Base-by-base conservation (phyloP, 2,888 invertebrate species). In the Agrilus cyanescens region DNA sequence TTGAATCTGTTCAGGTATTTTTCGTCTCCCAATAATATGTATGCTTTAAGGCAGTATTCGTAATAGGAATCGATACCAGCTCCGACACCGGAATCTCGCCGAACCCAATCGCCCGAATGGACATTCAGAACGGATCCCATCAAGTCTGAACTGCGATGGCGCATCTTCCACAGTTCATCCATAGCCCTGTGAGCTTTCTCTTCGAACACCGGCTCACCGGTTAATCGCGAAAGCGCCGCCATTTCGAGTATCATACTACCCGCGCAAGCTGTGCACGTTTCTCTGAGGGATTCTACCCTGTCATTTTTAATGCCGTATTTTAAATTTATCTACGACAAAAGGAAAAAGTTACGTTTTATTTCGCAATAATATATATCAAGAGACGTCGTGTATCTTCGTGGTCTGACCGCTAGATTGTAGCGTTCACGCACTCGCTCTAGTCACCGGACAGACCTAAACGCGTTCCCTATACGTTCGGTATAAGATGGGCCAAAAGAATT, bases 31-130 rank as follows among this genome's bases (percentile, higher is more conserved):
- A 98, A 75, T 41, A 98, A 72, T 50, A 98, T 90, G 66, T 97
- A 98, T 0, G 95, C 94, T 67, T 98, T 98, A 25, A 98, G 75
- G 50, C 94, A 87, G 67, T 98, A 98, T 67, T 98, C 97, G 61
- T 97, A 98, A 67, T 98, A 98, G 1, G 95, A 95, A 68, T 98
- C 97, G 53, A 97, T 95, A 18, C 97, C 97, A 12, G 97, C 97
- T n/a, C 97, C 97, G 6, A 98, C 91, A 2, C 97, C 95, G 1
- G 94, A 89, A 65, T 97, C 96, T 57, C 94, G 78, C 36, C 97
- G 75, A 4, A 96, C 83, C 97, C 97, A 98, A 66, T 96, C 94
- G 0, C 97, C 97, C 3, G 88, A 93, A 65, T 97, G 89, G n/a
- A 97, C 85, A 69, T 97, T 95, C 40, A 97, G 76, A 5, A 96